Base-by-base conservation (phyloP, 2,888 invertebrate species). In the Hyppa rectilinea region DNA sequence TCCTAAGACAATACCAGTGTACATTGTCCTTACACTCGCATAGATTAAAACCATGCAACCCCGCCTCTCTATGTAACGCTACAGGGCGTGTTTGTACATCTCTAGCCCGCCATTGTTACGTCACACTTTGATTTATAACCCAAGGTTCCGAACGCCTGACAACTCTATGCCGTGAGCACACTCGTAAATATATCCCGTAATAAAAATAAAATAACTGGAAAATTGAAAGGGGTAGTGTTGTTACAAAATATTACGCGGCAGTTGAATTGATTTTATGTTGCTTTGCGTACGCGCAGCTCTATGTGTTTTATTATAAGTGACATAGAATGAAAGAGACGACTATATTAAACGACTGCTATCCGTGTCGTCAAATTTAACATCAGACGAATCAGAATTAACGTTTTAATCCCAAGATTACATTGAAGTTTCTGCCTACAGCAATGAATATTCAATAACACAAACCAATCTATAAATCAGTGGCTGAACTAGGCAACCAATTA, bases 81-180 rank as follows among this genome's bases (percentile, higher is more conserved):
- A 20, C 62, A 67, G 79, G 81, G 85, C 81, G 81, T 83, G 81
- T 68, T 71, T 59, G 78, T 72, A 86, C 86, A 86, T 86, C 85
- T 80, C 79, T 73, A 64, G 72, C 68, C 17, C 26, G n/a, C 84
- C 76, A 89, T 89, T 89, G 88, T 89, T 69, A 84, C 81, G 87
- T 89, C 89, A 78, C 78, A 40, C 6, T 29, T 67, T 86, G 88
- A 89, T 89, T 88, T 88, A 89, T 86, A 72, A 43, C 31, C 53
- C 45, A 65, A 71, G 71, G 47, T 52, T 63, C 60, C 23, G 55
- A 73, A 67, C 59, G 23, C 55, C 64, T 82, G 82, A 80, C 84
- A 82, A 78, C 84, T 84, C 84, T 73, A 84, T 80, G 69, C 79
- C 20, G 49, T n/a, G 68, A 59, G 34, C 60, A 73, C 45, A 73